Conservation (phyloP, 2,797 vertebrate species). For the Poeciliopsis gracilis region DNA sequence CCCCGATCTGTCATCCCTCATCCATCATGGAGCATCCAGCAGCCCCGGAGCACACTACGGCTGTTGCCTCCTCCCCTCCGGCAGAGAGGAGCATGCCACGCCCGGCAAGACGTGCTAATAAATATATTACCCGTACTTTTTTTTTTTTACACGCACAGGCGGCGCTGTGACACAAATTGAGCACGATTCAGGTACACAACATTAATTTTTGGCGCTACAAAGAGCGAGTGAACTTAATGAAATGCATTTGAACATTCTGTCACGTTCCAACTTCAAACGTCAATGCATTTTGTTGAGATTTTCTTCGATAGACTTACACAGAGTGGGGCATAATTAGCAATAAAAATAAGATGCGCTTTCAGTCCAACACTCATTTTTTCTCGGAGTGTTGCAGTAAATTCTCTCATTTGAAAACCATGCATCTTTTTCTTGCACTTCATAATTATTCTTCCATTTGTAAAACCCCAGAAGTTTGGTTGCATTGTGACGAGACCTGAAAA, state of each 20-base stretch:
- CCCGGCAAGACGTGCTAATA: conserved; percentile 64
- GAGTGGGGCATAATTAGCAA: background rate
- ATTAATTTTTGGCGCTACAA: background rate
- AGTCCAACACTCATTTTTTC: background rate
- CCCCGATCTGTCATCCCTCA: conserved; percentile 88
- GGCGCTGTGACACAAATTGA: conserved; percentile 34
- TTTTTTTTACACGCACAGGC: conserved; percentile 59
- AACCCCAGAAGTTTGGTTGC: background rate
- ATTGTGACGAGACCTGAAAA: background rate
- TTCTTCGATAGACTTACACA: background rate
- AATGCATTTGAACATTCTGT: background rate
- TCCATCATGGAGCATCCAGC: conserved; percentile 81
- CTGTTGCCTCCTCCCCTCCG: conserved; percentile 46
- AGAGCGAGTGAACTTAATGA: background rate
- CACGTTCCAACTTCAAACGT: background rate
- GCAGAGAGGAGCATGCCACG: conserved; percentile 69
- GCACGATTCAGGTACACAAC: background rate
- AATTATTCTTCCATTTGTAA: background rate
- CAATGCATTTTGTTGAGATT: background rate
- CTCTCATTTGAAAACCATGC: background rate
- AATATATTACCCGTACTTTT: conserved; percentile 36
- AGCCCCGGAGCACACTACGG: conserved; percentile 52
- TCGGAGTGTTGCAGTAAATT: background rate
- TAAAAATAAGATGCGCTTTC: background rate
- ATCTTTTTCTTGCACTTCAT: background rate